phyloP scores from a whole-genome alignment of 2,113 vertebrate species.

The Talpa occidentalis region DNA sequence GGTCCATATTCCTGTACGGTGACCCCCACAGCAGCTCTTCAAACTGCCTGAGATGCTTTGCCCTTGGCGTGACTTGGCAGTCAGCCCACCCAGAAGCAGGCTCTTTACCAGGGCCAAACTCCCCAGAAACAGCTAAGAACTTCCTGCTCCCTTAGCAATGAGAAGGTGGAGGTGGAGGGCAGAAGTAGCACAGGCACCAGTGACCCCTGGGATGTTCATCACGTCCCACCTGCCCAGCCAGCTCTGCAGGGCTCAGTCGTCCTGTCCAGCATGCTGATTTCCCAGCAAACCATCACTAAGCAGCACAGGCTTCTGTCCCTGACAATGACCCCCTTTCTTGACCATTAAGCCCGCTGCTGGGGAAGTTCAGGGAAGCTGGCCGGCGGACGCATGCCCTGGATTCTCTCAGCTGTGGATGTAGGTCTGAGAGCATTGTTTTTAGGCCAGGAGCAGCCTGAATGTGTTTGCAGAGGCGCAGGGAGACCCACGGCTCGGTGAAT shows the following conservation, averaged over 20 bases:
- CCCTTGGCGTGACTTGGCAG: background rate
- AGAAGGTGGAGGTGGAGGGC: background rate
- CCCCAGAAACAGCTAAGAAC: background rate
- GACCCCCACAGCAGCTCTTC: background rate
- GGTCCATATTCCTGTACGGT: fast-evolving
- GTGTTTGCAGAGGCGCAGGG: slow-evolving; percentile 43
- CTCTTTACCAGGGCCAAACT: background rate
- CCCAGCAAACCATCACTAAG: background rate
- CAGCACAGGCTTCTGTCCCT: fast-evolving
- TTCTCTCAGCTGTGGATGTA: slow-evolving; percentile 41
- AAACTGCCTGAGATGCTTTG: background rate
- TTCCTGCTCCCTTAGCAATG: background rate
- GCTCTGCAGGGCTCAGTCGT: background rate
- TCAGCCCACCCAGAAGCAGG: background rate
- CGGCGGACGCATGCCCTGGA: background rate
- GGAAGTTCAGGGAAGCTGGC: background rate
- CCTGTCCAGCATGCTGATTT: background rate
- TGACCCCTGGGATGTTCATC: background rate
- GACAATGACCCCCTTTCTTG: background rate
- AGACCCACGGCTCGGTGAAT: slow-evolving; percentile 66
- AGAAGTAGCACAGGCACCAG: background rate
- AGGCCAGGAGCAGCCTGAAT: slow-evolving; percentile 65
- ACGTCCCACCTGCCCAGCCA: background rate
- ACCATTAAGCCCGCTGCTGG: background rate
- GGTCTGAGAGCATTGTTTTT: slow-evolving; percentile 53